Conservation (phyloP, 2,797 vertebrate species). For the Sebastes minor region DNA sequence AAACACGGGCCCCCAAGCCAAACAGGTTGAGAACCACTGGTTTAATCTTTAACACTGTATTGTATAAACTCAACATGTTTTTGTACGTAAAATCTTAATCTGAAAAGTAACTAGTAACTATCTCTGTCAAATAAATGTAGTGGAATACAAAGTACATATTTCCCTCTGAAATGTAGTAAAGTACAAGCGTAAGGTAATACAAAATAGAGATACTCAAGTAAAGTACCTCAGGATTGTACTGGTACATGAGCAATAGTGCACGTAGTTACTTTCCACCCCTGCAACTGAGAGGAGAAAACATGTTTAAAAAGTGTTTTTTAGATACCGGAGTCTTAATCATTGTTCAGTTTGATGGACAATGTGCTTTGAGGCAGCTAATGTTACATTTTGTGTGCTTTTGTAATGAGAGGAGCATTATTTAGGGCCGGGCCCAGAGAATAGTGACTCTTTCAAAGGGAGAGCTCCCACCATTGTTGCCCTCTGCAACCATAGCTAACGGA, state of each 20-base stretch:
- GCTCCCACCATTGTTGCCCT: conserved; percentile 75
- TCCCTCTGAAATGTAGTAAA: not conserved
- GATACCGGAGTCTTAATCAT: conserved; percentile 45
- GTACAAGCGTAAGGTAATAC: not conserved
- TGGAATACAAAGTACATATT: not conserved
- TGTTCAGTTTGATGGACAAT: conserved; percentile 67
- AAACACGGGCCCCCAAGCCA: not conserved
- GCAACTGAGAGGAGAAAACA: not conserved
- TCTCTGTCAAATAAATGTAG: not conserved
- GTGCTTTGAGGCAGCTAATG: conserved; percentile 81
- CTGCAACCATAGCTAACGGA: conserved; percentile 77
- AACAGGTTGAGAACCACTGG: not conserved
- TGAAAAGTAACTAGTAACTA: not conserved
- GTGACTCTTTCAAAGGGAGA: conserved; percentile 80
- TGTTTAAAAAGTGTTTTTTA: conserved; percentile 4
- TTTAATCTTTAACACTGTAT: not conserved
- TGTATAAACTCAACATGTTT: not conserved
- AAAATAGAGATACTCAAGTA: not conserved
- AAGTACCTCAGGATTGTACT: not conserved
- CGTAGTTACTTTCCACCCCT: not conserved
- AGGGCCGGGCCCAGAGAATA: conserved; percentile 76
- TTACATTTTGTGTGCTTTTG: conserved; percentile 84
- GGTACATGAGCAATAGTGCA: not conserved
- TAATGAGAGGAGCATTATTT: conserved; percentile 77
- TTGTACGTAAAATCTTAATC: not conserved